These are phyloP conservation scores for Hydraecia micacea DNA, from an alignment of 2,888 invertebrate species.

Conservation along the genomic window DNA sequence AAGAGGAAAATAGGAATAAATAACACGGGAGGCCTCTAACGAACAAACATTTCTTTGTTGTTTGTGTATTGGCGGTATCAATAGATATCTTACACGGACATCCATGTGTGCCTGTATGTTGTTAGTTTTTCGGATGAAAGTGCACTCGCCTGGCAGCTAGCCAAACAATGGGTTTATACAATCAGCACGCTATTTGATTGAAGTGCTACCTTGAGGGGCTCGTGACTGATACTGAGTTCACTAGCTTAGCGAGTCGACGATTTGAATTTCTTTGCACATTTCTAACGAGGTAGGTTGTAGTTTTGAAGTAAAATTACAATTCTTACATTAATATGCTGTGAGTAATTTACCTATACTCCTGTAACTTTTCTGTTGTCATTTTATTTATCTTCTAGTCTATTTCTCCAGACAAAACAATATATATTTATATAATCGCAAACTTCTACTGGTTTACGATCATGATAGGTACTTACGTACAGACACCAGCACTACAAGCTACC, in stretches of 20 bases:
- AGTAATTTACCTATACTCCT: neutral
- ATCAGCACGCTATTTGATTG: neutral
- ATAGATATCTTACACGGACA: no score
- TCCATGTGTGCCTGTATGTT: neutral
- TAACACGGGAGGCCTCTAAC: neutral
- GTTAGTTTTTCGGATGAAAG: neutral
- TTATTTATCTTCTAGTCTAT: neutral
- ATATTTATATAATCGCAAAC: no score
- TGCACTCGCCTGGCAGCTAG: neutral
- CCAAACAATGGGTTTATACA: neutral
- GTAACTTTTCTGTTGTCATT: neutral
- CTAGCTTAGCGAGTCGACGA: neutral
- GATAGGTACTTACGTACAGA: no score
- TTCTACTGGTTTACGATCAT: no score
- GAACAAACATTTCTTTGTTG: neutral
- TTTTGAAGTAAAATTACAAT: neutral
- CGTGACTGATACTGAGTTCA: neutral
- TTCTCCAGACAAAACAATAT: no score
- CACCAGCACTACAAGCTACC: no score
- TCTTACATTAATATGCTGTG: no score
- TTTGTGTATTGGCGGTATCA: neutral
- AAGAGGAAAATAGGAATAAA: neutral
- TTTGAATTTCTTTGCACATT: neutral
- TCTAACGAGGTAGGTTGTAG: neutral
- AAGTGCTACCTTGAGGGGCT: neutral